Evolutionary conservation across 2,888 invertebrate genomes (phyloP), one percentile per base, ranked within the genome.

Genomic region (Hemithea aestivaria): DNA sequence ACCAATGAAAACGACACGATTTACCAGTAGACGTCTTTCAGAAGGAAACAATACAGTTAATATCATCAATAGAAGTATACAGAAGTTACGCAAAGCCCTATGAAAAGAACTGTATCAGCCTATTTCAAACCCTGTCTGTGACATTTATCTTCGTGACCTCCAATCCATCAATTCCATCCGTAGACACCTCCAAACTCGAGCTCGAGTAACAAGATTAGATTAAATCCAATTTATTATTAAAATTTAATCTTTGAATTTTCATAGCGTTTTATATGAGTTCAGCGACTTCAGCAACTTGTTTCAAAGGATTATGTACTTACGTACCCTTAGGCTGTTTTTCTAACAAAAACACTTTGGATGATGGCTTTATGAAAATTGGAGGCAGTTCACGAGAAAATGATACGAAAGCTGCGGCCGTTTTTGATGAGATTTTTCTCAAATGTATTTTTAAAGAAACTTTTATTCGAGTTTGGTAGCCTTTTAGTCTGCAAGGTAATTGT

Each of bases 201-300:
- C 7, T 35, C 26, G 6, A 32, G 7, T 25, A 7, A 7, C 9
- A 20, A 27, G 12, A 26, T 31, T 31, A 30, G 10, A 33, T 29
- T 22, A 25, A 34, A 39, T 34, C 25, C 6, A 24, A 24, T 36
- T 33, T 27, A 37, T 25, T 39, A 40, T 35, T 35, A 40, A 40
- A 34, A 34, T 43, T 43, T 45, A 24, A 39, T 49, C 39, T 41
- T 40, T 41, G 41, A 49, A 51, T 43, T 52, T 51, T 49, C 38
- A 46, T 45, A 31, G 40, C 26, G 32, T 40, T 47, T 45, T 35
- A 27, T 27, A 27, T 40, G 34, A 50, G 40, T 48, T 45, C 30
- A 12, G 39, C 10, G 27, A 35, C 43, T 47, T 35, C 20, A 24
- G 23, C 35, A 45, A 38, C 35, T 44, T 42, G 29, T 39, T 35